Conservation (phyloP, 2,888 invertebrate genomes). For the Scaeva pyrastri region DNA sequence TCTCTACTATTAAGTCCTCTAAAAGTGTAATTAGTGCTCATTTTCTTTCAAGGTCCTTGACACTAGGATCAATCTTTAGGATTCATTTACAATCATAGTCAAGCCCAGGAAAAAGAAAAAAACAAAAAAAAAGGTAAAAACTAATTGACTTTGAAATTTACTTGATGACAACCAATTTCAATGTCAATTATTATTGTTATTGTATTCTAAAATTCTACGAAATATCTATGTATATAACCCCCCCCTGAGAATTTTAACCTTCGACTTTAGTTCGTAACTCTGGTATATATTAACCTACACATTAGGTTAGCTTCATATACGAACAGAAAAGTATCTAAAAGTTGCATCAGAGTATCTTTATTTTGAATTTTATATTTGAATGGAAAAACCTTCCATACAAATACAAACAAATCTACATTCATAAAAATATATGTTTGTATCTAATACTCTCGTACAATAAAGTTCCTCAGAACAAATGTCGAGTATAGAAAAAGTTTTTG, state of each 20-base stretch:
- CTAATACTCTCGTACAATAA: too few relatives aligned
- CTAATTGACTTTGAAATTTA: background rate
- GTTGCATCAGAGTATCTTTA: conserved; percentile 19
- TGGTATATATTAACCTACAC: conserved; percentile 2
- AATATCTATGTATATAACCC: too few relatives aligned
- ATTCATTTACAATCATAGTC: background rate
- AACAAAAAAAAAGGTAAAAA: background rate
- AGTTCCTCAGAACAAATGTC: background rate
- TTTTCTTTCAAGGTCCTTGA: background rate
- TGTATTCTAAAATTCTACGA: background rate
- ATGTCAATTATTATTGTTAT: background rate
- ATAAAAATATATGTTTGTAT: too few relatives aligned
- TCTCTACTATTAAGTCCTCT: too few relatives aligned
- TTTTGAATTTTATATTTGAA: background rate
- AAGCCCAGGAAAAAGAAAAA: too few relatives aligned
- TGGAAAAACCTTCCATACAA: background rate
- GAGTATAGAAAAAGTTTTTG: background rate
- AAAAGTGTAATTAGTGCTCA: too few relatives aligned
- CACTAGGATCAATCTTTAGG: background rate
- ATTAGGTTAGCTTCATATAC: too few relatives aligned
- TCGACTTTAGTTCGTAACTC: background rate
- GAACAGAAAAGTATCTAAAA: background rate
- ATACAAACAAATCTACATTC: too few relatives aligned
- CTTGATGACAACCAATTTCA: background rate
- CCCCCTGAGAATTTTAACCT: background rate